A percentile compares a stretch with the other conserved stretches of the same genome.
These are phyloP conservation scores for Chloropsis hardwickii DNA, from an alignment of 2,113 vertebrate species.

Conservation along the genomic window DNA sequence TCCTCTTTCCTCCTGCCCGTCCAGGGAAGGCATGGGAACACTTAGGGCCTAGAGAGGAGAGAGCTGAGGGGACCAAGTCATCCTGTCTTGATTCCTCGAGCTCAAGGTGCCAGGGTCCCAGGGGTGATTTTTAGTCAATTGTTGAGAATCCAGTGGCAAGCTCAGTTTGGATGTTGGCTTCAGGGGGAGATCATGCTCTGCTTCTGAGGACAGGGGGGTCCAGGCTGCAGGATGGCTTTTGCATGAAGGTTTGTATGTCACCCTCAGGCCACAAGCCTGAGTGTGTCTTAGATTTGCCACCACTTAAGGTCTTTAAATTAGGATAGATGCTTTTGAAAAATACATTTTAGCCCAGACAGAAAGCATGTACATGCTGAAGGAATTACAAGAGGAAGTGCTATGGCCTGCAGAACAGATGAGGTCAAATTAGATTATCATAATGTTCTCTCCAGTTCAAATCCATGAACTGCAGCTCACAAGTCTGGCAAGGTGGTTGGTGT, in stretches of 20 bases:
- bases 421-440: constrained; percentile 35
- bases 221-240: not conserved
- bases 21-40: not conserved
- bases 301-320: constrained; percentile 10
- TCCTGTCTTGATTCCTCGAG: not conserved
- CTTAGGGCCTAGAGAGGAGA: not conserved
- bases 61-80: not conserved
- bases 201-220: not conserved
- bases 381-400: constrained; percentile 19
- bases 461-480: not conserved
- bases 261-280: not conserved
- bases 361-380: not conserved
- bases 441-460: constrained; percentile 2
- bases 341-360: not conserved
- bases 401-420: not conserved
- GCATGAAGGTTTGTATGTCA: not conserved
- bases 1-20: not conserved
- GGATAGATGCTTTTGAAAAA: not conserved
- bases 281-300: not conserved
- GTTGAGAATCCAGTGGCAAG: not conserved
- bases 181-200: not conserved
- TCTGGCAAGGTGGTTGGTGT: not conserved
- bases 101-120: not conserved
- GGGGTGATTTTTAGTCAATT: not conserved
- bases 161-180: not conserved